Evolutionary conservation across 2,113 vertebrate species (phyloP).

Genomic region (Drymodes brunneopygia): DNA sequence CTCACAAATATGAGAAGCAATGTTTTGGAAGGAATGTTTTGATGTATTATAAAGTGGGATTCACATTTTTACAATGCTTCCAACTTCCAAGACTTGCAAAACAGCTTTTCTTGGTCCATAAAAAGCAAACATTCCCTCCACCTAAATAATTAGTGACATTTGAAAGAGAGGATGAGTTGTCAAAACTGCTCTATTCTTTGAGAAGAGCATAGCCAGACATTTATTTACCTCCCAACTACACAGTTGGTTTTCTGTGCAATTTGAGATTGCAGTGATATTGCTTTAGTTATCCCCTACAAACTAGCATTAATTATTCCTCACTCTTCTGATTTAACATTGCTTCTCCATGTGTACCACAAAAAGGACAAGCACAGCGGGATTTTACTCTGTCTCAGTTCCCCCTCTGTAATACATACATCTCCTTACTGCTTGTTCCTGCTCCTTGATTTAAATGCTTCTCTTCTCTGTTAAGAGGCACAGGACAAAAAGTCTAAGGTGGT

Average conservation of each 20-base stretch:
- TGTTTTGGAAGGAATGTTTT: neutral
- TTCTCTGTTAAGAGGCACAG: neutral
- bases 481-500: neutral
- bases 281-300: conserved; percentile 57
- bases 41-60: conserved; percentile 3
- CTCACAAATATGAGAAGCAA: neutral
- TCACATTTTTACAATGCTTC: neutral
- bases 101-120: neutral
- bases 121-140: conserved; percentile 1
- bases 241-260: conserved; percentile 29
- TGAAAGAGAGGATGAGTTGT: conserved; percentile 11
- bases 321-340: conserved; percentile 51
- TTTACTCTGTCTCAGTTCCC: conserved; percentile 42
- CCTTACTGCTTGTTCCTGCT: neutral
- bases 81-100: neutral
- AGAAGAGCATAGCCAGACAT: neutral
- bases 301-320: conserved; percentile 62
- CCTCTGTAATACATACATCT: neutral
- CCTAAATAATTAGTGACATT: conserved; percentile 49
- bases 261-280: conserved; percentile 20
- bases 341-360: conserved; percentile 56
- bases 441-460: conserved; percentile 12
- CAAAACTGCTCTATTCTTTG: neutral
- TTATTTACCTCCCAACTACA: conserved; percentile 1
- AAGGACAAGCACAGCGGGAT: conserved; percentile 64